Conservation (phyloP, 2,113 vertebrate species). For the Proterorhinus semilunaris region DNA sequence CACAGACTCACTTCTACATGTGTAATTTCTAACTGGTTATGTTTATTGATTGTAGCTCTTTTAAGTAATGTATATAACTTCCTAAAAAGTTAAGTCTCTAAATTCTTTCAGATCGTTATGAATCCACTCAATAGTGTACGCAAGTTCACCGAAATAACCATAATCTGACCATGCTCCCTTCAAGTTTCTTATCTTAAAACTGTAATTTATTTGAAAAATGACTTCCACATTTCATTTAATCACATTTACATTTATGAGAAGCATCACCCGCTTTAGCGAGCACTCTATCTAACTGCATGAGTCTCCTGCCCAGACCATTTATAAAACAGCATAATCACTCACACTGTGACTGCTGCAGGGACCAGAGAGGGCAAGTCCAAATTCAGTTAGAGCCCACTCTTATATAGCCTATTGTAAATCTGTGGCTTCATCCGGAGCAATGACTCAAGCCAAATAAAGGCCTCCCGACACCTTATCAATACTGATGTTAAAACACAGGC, state of each 20-base stretch:
- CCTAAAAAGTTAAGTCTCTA: background rate
- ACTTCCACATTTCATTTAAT: slow-evolving; percentile 11
- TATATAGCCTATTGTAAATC: slow-evolving; percentile 8
- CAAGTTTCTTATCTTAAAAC: slow-evolving; percentile 10
- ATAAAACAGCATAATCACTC: slow-evolving; percentile 44
- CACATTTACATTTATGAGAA: slow-evolving; percentile 10
- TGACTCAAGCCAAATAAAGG: slow-evolving; percentile 11
- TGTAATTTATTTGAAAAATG: slow-evolving; percentile 6
- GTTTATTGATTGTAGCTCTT: no score
- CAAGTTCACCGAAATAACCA: background rate
- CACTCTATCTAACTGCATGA: slow-evolving; percentile 35
- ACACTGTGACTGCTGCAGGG: slow-evolving; percentile 22
- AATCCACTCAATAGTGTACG: background rate
- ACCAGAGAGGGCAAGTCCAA: slow-evolving; percentile 12
- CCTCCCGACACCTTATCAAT: slow-evolving; percentile 8
- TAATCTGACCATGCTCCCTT: background rate
- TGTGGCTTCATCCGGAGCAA: background rate
- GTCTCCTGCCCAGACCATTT: slow-evolving; percentile 46
- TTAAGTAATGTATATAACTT: no score
- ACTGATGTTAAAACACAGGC: slow-evolving; percentile 18
- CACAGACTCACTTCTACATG: no score
- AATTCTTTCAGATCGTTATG: background rate
- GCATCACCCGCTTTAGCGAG: slow-evolving; percentile 9
- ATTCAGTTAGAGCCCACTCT: slow-evolving; percentile 7
- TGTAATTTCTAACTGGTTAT: no score